Conservation (phyloP, 2,113 vertebrate species). For the Hystrix cristata region DNA sequence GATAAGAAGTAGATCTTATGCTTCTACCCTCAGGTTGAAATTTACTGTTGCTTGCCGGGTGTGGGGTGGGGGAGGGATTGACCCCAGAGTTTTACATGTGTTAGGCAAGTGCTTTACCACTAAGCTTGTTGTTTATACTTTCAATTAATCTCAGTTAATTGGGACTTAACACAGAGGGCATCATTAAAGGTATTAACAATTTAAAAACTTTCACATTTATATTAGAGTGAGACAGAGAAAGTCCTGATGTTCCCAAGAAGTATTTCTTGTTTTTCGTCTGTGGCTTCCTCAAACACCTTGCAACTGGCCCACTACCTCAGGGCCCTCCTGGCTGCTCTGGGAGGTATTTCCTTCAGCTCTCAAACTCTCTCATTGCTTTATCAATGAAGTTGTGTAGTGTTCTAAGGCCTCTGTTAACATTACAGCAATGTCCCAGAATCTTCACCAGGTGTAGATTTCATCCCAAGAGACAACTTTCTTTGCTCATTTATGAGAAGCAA, state of each 20-base stretch:
- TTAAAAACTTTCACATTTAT: neutral
- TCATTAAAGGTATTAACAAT: constrained; percentile 13
- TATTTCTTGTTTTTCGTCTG: neutral
- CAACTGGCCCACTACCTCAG: neutral
- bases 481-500: neutral
- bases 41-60: neutral
- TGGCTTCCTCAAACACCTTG: neutral
- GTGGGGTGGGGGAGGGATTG: neutral
- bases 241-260: neutral
- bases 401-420: neutral
- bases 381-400: neutral
- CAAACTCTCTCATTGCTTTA: neutral
- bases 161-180: neutral
- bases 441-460: neutral
- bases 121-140: neutral
- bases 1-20: neutral
- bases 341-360: neutral
- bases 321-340: neutral
- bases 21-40: constrained; percentile 27
- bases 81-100: neutral
- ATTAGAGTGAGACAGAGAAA: neutral
- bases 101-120: neutral
- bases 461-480: neutral
- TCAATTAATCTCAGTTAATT: constrained; percentile 12
- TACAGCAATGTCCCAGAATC: neutral